These are phyloP conservation scores for Protophormia terraenovae DNA, from an alignment of 2,888 invertebrate genomes.

Conservation along the genomic window DNA sequence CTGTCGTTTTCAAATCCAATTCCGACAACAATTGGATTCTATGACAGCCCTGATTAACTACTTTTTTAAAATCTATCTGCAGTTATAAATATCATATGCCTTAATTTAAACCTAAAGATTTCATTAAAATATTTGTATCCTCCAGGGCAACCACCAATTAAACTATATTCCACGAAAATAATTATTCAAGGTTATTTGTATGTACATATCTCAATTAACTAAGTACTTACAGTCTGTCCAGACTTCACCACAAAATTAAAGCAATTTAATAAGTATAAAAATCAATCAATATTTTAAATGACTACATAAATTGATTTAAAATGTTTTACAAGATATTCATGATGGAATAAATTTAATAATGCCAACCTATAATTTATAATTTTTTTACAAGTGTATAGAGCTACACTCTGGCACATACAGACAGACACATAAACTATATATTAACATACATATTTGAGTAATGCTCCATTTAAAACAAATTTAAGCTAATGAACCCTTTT, in stretches of 20 bases:
- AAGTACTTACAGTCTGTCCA: neutral
- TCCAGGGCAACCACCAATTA: no score
- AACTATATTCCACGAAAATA: no score
- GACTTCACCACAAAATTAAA: neutral
- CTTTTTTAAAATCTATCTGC: no score
- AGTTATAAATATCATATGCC: no score
- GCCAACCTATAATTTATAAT: conserved; percentile 33
- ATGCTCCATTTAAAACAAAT: conserved; percentile 65
- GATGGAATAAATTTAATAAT: conserved; percentile 47
- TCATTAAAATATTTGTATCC: no score
- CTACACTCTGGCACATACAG: neutral
- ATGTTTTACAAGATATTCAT: conserved; percentile 35
- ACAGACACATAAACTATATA: neutral
- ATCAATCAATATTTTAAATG: conserved; percentile 42
- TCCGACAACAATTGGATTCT: no score
- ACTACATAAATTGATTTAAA: conserved; percentile 47
- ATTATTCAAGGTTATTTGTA: neutral
- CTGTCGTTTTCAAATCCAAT: no score
- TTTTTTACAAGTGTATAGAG: conserved; percentile 56
- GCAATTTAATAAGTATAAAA: neutral
- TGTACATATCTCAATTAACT: neutral
- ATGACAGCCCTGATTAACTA: no score
- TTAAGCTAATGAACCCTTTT: conserved; percentile 68
- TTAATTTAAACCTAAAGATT: no score
- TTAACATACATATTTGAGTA: conserved; percentile 32